Base-by-base conservation (phyloP, 2,888 invertebrate species). In the Deroplatys truncata region DNA sequence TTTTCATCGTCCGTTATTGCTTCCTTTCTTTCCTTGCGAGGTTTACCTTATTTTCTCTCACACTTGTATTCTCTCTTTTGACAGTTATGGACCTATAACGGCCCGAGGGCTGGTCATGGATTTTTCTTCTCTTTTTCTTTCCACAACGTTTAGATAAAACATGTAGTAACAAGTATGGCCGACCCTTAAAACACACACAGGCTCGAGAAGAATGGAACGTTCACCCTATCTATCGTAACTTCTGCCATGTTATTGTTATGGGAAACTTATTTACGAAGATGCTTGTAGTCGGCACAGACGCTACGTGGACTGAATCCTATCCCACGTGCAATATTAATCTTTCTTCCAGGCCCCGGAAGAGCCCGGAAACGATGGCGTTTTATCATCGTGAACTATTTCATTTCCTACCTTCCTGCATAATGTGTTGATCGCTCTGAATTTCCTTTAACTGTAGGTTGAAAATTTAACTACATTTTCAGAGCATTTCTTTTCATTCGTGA, bases 21-120 rank as follows among this genome's bases (percentile, higher is more conserved):
- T 1, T 16, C 25, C 20, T 72, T 25, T 72, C 56, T 1, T 72
- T 72, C 5, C 56, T 56, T 13, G 56, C 16, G n/a, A 13, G 56
- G 56, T 56, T 56, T 56, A 56, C 20, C 56, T 56, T 56, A 56
- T 56, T 56, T 56, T 82, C 16, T 86, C 72, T 25, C 86, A 86
- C 28, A 28, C 86, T 28, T n/a, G 86, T 25, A 72, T 72, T 20
- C 56, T 43, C 28, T 86, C 29, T 20, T 86, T 72, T 86, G 86
- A 86, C 86, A 72, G 86, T 86, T 86, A 86, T 86, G 86, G 72
- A 72, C 82, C 72, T 82, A 86, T 86, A 86, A 86, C 29, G 72
- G 72, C 28, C 86, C 29, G 56, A 20, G 56, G 56, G 72, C 56
- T 35, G 86, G 72, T 72, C 29, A 72, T 86, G 20, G 86, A 49